These are phyloP conservation scores for Zenarchopterus dispar DNA, from an alignment of 2,797 vertebrate genomes.

Conservation along the genomic window DNA sequence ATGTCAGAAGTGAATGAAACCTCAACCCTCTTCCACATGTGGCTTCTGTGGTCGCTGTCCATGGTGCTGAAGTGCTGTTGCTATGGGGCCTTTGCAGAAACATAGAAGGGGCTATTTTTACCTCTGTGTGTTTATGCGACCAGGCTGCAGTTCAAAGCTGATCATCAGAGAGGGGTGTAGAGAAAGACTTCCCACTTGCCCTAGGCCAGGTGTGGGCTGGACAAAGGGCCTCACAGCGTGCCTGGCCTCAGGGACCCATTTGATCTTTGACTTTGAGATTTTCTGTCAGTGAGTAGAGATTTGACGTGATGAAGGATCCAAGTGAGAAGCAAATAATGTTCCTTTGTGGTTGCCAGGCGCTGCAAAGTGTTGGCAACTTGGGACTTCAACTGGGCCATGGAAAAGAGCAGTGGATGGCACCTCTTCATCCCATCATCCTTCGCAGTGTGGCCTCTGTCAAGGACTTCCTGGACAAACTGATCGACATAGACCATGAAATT, in stretches of 20 bases:
- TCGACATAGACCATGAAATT: conserved; percentile 82
- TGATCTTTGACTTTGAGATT: conserved; percentile 75
- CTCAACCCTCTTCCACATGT: conserved; percentile 14
- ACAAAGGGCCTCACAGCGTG: conserved; percentile 77
- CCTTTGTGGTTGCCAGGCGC: conserved; percentile 76
- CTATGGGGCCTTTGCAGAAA: conserved; percentile 67
- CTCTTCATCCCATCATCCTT: conserved; percentile 88
- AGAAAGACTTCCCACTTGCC: conserved; percentile 68
- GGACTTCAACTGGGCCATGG: conserved; percentile 92
- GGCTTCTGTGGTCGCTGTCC: conserved; percentile 68
- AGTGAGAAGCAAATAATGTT: conserved; percentile 21
- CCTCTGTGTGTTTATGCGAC: conserved; percentile 43
- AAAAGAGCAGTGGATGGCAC: conserved; percentile 94
- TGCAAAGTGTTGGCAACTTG: conserved; percentile 93
- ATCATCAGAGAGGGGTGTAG: conserved; percentile 68
- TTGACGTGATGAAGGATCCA: conserved; percentile 40
- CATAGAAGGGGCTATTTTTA: conserved; percentile 76
- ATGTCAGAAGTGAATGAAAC: conserved; percentile 32
- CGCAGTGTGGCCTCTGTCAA: conserved; percentile 85
- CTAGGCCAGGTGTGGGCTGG: conserved; percentile 75
- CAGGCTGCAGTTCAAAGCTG: conserved; percentile 75
- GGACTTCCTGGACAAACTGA: conserved; percentile 89
- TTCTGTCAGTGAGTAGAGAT: conserved; percentile 40
- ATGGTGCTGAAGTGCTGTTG: conserved; percentile 77
- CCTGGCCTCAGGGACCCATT: conserved; percentile 62